phyloP scores from a whole-genome alignment of 2,113 vertebrate species.

The Psophia crepitans region DNA sequence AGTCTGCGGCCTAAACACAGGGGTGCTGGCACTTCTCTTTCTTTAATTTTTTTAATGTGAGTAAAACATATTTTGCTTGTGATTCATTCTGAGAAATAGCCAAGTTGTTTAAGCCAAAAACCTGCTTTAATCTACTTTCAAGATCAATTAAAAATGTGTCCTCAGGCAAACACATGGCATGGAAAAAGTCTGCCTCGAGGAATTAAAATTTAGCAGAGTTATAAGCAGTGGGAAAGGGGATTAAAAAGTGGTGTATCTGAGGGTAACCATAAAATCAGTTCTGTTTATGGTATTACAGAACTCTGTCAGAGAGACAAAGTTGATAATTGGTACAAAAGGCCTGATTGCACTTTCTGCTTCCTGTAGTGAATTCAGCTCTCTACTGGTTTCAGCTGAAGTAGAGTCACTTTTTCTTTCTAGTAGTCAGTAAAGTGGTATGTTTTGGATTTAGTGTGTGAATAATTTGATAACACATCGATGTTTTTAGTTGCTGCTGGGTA shows the following conservation, averaged over 20 bases:
- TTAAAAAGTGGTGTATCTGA: neutral
- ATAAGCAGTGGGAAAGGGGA: neutral
- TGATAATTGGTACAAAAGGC: neutral
- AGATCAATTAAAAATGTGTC: slow-evolving; percentile 52
- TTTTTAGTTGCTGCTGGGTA: too few relatives aligned
- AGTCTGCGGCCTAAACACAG: neutral
- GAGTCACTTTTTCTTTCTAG: too few relatives aligned
- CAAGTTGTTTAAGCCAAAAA: slow-evolving; percentile 29
- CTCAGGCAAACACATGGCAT: neutral
- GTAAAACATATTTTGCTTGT: slow-evolving; percentile 42
- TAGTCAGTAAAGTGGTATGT: too few relatives aligned
- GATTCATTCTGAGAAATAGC: slow-evolving; percentile 22
- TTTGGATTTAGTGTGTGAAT: too few relatives aligned
- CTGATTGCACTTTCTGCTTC: neutral
- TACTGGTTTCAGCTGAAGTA: too few relatives aligned
- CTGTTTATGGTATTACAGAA: neutral
- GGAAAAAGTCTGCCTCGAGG: neutral
- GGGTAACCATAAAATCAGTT: neutral
- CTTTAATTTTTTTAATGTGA: neutral
- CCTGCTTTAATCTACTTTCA: slow-evolving; percentile 17
- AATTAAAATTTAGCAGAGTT: neutral
- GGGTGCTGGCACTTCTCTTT: neutral
- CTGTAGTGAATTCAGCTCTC: neutral
- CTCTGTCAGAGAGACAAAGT: neutral
- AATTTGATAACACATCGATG: too few relatives aligned